phyloP scores from a whole-genome alignment of 1,140 invertebrate species.

The Polypedilum pembai region DNA sequence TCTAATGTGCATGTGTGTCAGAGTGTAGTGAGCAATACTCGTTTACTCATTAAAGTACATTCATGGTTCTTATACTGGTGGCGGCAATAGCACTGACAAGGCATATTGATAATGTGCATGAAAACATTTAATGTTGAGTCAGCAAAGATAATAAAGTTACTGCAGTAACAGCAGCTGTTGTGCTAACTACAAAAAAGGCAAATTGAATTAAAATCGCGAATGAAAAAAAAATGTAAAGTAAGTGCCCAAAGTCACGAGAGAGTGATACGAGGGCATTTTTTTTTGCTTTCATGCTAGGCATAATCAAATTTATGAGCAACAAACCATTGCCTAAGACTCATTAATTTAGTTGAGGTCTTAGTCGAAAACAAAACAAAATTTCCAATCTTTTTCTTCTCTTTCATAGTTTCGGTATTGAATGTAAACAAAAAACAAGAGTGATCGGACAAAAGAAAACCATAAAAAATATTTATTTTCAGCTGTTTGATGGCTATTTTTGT shows the following conservation, averaged over 20 bases:
- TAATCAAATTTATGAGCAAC: no score
- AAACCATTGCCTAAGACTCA: no score
- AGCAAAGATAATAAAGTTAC: background rate
- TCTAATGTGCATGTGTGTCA: background rate
- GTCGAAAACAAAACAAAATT: background rate
- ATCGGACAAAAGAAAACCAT: slow-evolving; percentile 20
- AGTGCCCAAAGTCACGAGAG: no score
- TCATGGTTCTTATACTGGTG: background rate
- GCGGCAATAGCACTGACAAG: no score
- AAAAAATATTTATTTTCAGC: slow-evolving; percentile 26
- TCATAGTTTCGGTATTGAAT: background rate
- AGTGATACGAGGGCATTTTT: no score
- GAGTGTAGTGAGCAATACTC: slow-evolving; percentile 16
- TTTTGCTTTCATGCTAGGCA: no score
- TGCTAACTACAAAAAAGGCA: background rate
- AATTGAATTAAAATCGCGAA: no score
- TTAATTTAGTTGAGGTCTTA: no score
- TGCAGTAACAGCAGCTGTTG: background rate
- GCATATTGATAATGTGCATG: background rate
- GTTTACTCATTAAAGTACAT: background rate
- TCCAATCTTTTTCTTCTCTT: background rate
- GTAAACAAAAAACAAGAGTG: slow-evolving; percentile 22
- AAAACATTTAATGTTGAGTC: slow-evolving; percentile 1
- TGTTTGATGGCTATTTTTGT: slow-evolving; percentile 5
- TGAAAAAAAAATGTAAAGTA: no score